phyloP scores from a whole-genome alignment of 2,888 invertebrate genomes.

The Aspidiotus rigidus region DNA sequence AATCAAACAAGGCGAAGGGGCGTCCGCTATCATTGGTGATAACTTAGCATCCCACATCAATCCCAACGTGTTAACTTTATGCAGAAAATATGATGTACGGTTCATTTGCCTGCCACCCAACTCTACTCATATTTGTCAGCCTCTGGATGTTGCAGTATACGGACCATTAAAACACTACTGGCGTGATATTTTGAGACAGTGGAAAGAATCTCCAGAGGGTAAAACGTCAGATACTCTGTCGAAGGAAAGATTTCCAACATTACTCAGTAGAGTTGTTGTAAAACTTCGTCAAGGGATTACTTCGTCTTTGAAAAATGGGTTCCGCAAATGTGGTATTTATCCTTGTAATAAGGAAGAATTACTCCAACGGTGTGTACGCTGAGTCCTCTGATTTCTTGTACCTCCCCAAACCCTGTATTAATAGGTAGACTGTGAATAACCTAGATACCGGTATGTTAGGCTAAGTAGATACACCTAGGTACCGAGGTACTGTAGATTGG shows the following conservation, averaged over 20 bases:
- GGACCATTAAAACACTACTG: slow-evolving; percentile 6
- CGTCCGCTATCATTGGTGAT: slow-evolving; percentile 12
- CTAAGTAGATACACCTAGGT: background rate
- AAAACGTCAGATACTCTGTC: background rate
- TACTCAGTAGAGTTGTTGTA: background rate
- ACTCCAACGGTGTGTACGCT: background rate
- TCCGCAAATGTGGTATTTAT: background rate
- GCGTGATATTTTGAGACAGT: slow-evolving; percentile 6
- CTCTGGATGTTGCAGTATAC: slow-evolving; percentile 14
- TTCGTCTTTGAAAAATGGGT: background rate
- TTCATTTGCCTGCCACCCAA: slow-evolving; percentile 11
- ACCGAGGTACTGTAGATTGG: no score
- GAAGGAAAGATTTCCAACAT: background rate
- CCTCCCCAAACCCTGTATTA: no score
- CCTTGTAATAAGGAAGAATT: background rate
- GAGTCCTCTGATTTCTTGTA: no score
- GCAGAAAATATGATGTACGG: background rate
- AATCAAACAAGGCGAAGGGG: background rate
- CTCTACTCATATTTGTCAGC: slow-evolving; percentile 4
- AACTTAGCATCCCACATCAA: background rate
- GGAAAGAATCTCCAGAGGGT: background rate
- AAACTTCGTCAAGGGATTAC: background rate
- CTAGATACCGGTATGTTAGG: background rate
- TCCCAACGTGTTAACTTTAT: background rate
- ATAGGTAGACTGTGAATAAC: background rate